Base-by-base conservation (phyloP, 2,797 vertebrate species). In the Distichodus sexfasciatus region DNA sequence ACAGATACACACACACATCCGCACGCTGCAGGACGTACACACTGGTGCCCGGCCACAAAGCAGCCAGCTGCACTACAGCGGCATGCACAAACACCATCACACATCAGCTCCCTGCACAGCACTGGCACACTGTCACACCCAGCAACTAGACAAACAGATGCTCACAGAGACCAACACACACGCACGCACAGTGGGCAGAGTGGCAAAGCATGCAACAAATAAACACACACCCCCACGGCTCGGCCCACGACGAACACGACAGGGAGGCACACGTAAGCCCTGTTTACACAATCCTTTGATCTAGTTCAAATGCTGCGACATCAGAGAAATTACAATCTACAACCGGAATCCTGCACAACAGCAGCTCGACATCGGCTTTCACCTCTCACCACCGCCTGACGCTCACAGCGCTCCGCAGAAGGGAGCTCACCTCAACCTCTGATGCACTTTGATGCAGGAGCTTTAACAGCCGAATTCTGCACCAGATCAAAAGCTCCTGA, bases 161-260 rank as follows among this genome's bases (percentile, higher is more conserved):
- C n/a, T n/a, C 84, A 91, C 81, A 90, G 84, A 83, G 90, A 84
- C 90, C 78, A 91, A 74, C 83, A 86, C 48, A 64, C 86, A 89
- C 85, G 91, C 82, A 91, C 86, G 86, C 85, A 84, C 85, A 81
- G 85, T 79, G 85, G 84, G 81, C 84, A 86, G 83, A 85, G 54
- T 44, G 36, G 74, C 58, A 51, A 74, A 74, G 43, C 66, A 77
- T 54, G 38, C 47, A 62, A 26, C 4, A 48, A 8, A 63, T 44
- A 66, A 7, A 50, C 15, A 17, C 40, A 46, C 60, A 44, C 35
- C 61, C 26, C 41, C 48, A 55, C 40, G 33, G 8, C 4, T 48
- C 14, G n/a, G 35, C 8, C 29, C 43, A 14, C 33, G 6, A 46
- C 26, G 35, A 12, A 43, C 35, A 17, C n/a, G 21, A 33, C 5